Evolutionary conservation across 2,888 invertebrate species (phyloP), one percentile per base, ranked within the genome.

Genomic region (Lacanobia wlatinum): DNA sequence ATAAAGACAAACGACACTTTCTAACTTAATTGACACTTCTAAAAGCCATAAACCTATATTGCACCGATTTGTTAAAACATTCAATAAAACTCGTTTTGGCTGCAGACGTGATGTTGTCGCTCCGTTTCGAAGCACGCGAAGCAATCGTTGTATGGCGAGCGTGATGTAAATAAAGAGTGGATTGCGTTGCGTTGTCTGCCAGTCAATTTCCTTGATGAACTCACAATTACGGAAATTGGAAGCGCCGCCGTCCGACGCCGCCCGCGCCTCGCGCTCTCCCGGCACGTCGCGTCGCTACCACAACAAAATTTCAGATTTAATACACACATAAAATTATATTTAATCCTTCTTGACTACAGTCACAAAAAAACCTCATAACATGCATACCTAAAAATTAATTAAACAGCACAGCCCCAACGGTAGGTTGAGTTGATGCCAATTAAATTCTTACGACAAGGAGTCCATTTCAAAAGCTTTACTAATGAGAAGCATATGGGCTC

Each of bases 201-300:
- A 93, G 92, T 93, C 95, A 94, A 95, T 95, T 95, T 95, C 94
- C 93, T 94, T 94, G 94, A 95, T 95, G 94, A 94, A 94, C 90
- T 94, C 91, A 94, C 94, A 94, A 94, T 95, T 94, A 94, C 93
- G 94, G 94, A 95, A 95, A 95, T 95, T 94, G 92, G 90, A 92
- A 92, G 89, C 87, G 91, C 88, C 89, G 82, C 79, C 83, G 78
- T 76, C 86, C 72, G 80, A 68, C 77, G 79, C 82, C 68, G 70
- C 63, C 63, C 81, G 81, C 80, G 76, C 79, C 34, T 0, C 83
- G 72, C 72, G 68, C 78, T 74, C 63, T 73, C 58, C 62, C 72
- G 63, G 73, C 70, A 62, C 68, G 58, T 65, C 73, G 75, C 77
- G 72, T 76, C 71, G 78, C 83, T 71, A 84, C 78, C 77, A 78